Base-by-base conservation (phyloP, 2,797 vertebrate genomes). In the Erithacus rubecula region DNA sequence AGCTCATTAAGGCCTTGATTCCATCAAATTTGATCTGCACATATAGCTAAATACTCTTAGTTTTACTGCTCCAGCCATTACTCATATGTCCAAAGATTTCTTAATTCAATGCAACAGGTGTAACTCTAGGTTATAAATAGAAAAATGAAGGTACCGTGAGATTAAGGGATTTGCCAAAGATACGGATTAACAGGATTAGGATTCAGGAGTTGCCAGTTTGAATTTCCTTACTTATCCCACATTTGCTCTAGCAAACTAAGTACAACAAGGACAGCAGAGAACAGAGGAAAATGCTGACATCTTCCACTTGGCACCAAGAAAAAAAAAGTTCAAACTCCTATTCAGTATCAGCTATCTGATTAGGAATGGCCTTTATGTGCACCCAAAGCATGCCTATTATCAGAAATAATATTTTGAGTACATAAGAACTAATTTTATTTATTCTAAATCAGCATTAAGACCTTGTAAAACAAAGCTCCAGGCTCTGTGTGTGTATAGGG, bases 121-220 rank as follows among this genome's bases (percentile, higher is more conserved):
- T 51, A 89, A 94, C 64, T 89, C 32, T 51, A 89, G 59, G 56
- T 90, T 96, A 94, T 87, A 95, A 89, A 95, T 90, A 93, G 89
- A 69, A 86, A 93, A 89, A 93, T 43, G 27, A 87, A 97, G 83
- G 67, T 87, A 83, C 63, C 34, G 5, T 65, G 78, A 68, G 76
- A 87, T 91, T 84, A 96, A 94, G 76, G 34, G 94, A 92, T 95
- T 94, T 94, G 65, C 70, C 29, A 82, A 89, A 88, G 8, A 89
- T 34, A 80, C 0, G 0, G 55, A 79, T 74, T 91, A 96, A 94
- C 46, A 80, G 41, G 58, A 94, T 95, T 87, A 96, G 60, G 76
- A 92, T 77, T 83, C 52, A 81, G 58, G 47, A 83, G 47, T 64
- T 81, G 44, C 53, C 70, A 87, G 29, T 71, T 80, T 81, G 41